Conservation (phyloP, 1,140 invertebrate species). For the Hetaerina americana region DNA sequence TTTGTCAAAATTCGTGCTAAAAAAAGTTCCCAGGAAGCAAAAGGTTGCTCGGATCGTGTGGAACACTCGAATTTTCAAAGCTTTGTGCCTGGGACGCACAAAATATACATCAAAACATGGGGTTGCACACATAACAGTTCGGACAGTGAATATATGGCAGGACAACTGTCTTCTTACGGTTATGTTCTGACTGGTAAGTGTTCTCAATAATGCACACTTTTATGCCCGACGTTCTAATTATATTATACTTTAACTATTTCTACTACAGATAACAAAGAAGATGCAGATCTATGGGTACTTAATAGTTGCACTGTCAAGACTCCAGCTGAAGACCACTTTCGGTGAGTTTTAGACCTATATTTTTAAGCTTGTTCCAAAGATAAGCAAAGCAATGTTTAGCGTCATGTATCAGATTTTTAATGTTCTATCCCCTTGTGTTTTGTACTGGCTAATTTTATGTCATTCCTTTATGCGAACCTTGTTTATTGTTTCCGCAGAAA, state of each 20-base stretch:
- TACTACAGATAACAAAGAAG: constrained; percentile 52
- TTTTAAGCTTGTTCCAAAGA: no score
- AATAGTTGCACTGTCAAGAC: constrained; percentile 98
- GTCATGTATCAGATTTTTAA: not conserved
- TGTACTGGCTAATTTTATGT: not conserved
- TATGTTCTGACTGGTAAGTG: constrained; percentile 62
- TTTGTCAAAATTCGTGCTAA: not conserved
- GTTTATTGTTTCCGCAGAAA: constrained; percentile 42
- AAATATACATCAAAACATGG: constrained; percentile 92
- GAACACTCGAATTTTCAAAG: no score
- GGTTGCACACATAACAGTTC: constrained; percentile 94
- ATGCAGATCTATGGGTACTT: constrained; percentile 86
- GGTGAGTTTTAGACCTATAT: no score
- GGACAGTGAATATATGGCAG: constrained; percentile 96
- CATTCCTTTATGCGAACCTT: not conserved
- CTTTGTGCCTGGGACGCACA: constrained; percentile 77
- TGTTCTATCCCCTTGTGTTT: not conserved
- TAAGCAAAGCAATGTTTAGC: constrained; percentile 2
- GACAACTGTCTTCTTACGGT: constrained; percentile 74
- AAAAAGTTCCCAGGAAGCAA: not conserved
- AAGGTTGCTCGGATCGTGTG: not conserved
- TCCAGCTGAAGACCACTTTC: constrained; percentile 92
- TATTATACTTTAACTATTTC: constrained; percentile 5
- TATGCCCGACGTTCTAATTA: not conserved
- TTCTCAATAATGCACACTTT: no score